These are phyloP conservation scores for Orchesellides sinensis DNA, from an alignment of 2,888 invertebrate genomes.

Conservation along the genomic window DNA sequence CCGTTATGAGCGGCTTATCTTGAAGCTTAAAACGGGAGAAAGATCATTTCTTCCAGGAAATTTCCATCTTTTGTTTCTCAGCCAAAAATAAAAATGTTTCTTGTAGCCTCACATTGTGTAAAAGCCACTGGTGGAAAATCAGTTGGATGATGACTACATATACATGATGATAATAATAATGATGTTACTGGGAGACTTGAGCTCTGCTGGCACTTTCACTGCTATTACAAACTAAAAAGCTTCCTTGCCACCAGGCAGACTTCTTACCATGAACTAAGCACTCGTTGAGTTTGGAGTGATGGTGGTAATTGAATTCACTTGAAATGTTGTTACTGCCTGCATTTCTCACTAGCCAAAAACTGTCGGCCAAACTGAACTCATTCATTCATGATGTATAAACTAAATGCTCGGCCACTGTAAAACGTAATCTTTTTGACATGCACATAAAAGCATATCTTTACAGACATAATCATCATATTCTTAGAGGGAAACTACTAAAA, in stretches of 20 bases:
- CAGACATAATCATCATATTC: constrained; percentile 5
- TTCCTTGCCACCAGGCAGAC: not conserved
- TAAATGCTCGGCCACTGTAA: not conserved
- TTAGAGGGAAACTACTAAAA: too few species aligned
- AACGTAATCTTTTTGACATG: constrained; percentile 53
- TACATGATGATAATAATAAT: constrained; percentile 45
- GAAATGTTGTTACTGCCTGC: constrained; percentile 48
- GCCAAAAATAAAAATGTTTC: constrained; percentile 6
- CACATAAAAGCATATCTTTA: constrained; percentile 30
- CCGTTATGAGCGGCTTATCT: not conserved
- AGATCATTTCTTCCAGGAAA: not conserved
- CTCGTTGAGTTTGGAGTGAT: constrained; percentile 53
- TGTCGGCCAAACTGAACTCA: too few species aligned
- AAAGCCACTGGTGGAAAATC: constrained; percentile 3
- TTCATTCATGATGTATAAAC: too few species aligned
- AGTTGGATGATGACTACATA: constrained; percentile 35
- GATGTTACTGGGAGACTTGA: constrained; percentile 20
- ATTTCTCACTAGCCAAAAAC: not conserved
- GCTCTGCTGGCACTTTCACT: constrained; percentile 38
- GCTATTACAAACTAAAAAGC: constrained; percentile 4
- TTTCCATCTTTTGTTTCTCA: not conserved
- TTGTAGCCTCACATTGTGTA: not conserved
- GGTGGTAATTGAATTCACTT: constrained; percentile 59
- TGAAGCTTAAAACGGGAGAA: not conserved
- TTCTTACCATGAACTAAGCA: too few species aligned